Conservation (phyloP, 2,888 invertebrate genomes). For the Gnatocerus cornutus region DNA sequence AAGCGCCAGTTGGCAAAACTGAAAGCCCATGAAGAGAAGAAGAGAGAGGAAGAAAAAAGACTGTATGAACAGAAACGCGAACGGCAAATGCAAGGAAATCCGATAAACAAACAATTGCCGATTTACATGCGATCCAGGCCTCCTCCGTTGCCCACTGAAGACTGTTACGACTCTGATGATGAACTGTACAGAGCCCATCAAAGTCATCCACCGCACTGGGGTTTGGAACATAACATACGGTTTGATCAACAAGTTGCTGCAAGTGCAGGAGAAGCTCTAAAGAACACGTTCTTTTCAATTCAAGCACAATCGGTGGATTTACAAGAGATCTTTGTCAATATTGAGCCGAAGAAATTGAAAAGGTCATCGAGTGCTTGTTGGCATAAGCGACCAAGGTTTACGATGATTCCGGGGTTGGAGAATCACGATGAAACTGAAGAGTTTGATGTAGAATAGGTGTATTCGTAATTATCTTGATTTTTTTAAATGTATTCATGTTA, state of each 20-base stretch:
- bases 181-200: constrained; percentile 63
- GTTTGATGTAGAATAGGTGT: constrained; percentile 3
- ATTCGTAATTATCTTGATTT: too few relatives aligned
- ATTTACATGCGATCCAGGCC: constrained; percentile 62
- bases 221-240: constrained; percentile 55
- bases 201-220: background rate
- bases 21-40: constrained; percentile 69
- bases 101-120: constrained; percentile 54
- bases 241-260: constrained; percentile 44
- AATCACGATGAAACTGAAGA: constrained; percentile 27
- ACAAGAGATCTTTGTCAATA: constrained; percentile 78
- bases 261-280: constrained; percentile 63
- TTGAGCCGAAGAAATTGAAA: constrained; percentile 78
- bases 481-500: too few relatives aligned
- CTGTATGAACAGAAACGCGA: constrained; percentile 64
- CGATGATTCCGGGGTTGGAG: constrained; percentile 69
- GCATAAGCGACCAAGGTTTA: constrained; percentile 81
- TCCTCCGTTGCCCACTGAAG: constrained; percentile 73
- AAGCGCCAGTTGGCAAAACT: constrained; percentile 70
- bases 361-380: constrained; percentile 85
- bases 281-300: constrained; percentile 78
- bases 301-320: constrained; percentile 79
- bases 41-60: constrained; percentile 59
- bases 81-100: constrained; percentile 65
- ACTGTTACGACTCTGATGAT: constrained; percentile 75